phyloP scores from a whole-genome alignment of 2,797 vertebrate species.

The Helostoma temminkii region DNA sequence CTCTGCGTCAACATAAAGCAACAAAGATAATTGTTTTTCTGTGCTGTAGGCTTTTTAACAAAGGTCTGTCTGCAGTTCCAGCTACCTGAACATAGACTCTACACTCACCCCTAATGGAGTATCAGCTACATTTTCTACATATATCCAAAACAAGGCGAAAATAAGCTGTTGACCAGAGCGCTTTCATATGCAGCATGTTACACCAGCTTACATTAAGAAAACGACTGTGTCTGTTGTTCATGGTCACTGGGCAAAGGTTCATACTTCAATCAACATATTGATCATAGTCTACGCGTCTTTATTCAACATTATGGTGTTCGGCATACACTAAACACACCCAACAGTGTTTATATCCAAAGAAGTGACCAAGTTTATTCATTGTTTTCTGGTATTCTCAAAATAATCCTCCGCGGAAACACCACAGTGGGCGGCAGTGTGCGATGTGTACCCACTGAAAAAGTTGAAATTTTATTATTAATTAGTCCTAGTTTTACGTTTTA shows the following conservation, averaged over 20 bases:
- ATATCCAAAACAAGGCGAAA: not conserved
- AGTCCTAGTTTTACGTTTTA: fast-evolving
- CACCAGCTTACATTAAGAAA: conserved; percentile 18
- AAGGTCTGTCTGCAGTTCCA: not conserved
- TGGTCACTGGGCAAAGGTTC: not conserved
- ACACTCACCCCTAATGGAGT: not conserved
- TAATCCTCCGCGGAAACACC: conserved; percentile 27
- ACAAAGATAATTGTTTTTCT: conserved; percentile 24
- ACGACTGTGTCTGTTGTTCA: not conserved
- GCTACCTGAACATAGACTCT: too few species aligned
- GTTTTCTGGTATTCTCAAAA: not conserved
- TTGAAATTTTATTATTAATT: conserved; percentile 27
- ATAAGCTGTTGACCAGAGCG: not conserved
- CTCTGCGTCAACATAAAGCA: conserved; percentile 23
- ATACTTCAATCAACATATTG: conserved; percentile 9
- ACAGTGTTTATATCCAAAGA: not conserved
- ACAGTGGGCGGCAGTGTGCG: conserved; percentile 29
- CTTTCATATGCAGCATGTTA: not conserved
- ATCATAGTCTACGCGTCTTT: not conserved
- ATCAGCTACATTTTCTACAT: too few species aligned
- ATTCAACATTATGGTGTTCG: not conserved
- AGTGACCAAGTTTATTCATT: not conserved
- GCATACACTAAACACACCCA: not conserved
- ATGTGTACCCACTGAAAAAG: conserved; percentile 37
- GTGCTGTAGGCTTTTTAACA: conserved; percentile 12